These are phyloP conservation scores for Lutraria lutraria DNA, from an alignment of 2,888 invertebrate genomes.

Conservation along the genomic window DNA sequence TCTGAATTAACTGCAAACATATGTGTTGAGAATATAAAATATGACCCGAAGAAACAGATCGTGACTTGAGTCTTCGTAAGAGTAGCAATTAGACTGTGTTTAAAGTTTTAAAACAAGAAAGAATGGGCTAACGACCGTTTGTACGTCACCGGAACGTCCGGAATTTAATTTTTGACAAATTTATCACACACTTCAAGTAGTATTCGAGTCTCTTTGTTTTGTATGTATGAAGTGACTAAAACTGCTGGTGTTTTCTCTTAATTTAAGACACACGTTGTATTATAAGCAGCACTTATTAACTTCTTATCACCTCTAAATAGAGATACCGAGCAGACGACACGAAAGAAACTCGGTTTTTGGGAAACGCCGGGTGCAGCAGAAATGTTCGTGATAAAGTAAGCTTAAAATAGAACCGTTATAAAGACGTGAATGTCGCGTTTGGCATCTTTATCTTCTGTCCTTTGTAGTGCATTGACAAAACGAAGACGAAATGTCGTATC, in stretches of 20 bases:
- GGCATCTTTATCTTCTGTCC: slow-evolving; percentile 24
- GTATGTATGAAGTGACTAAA: not conserved
- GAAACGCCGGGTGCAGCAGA: slow-evolving; percentile 62
- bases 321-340: slow-evolving; percentile 4
- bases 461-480: slow-evolving; percentile 5
- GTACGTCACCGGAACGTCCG: slow-evolving; percentile 5
- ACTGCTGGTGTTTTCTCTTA: slow-evolving; percentile 16
- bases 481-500: slow-evolving; percentile 20
- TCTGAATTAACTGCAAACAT: not conserved
- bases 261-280: not conserved
- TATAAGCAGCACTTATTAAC: slow-evolving; percentile 20
- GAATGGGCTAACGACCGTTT: not conserved
- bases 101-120: not conserved
- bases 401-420: slow-evolving; percentile 32
- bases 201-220: not conserved
- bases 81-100: not conserved
- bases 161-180: not conserved
- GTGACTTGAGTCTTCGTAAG: not conserved
- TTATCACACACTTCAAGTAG: not conserved
- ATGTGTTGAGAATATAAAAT: not conserved
- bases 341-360: slow-evolving; percentile 37
- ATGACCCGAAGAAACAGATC: not conserved
- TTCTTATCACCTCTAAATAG: not conserved
- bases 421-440: not conserved
- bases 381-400: slow-evolving; percentile 49